Evolutionary conservation across 2,888 invertebrate genomes (phyloP).

Genomic region (Cephonodes hylas): DNA sequence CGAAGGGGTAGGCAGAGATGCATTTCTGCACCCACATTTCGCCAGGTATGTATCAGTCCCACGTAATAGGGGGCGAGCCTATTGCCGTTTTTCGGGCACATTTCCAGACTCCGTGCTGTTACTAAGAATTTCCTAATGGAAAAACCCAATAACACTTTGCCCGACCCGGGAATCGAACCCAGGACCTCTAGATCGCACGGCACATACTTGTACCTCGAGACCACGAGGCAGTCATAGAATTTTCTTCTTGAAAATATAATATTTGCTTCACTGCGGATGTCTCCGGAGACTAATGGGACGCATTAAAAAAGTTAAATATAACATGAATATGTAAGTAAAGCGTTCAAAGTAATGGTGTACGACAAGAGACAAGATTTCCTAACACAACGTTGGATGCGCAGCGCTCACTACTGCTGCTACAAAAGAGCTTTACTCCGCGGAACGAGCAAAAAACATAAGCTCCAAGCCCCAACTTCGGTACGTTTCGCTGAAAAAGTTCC

Average conservation of each 20-base stretch:
- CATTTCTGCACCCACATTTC: too few species aligned
- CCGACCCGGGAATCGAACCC: too few species aligned
- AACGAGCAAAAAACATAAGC: slow-evolving; percentile 39
- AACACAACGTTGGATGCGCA: background rate
- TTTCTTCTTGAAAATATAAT: background rate
- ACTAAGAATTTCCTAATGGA: too few species aligned
- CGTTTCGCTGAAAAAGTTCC: slow-evolving; percentile 46
- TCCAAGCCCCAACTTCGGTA: slow-evolving; percentile 39
- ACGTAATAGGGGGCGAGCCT: too few species aligned
- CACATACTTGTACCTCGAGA: too few species aligned
- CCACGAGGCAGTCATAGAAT: too few species aligned
- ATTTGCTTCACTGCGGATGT: background rate
- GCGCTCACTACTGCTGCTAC: slow-evolving; percentile 13
- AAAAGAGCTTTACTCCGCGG: slow-evolving; percentile 33
- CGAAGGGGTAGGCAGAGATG: too few species aligned
- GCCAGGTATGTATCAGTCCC: too few species aligned
- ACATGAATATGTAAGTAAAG: slow-evolving; percentile 5
- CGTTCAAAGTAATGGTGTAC: slow-evolving; percentile 1
- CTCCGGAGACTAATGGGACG: background rate
- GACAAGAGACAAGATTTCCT: slow-evolving; percentile 5
- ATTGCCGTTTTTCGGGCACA: too few species aligned
- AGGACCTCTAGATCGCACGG: too few species aligned
- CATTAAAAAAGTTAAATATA: background rate
- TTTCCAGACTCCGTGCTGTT: too few species aligned
- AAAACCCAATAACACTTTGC: too few species aligned